Evolutionary conservation across 2,113 vertebrate genomes (phyloP).

Genomic region (Corydoras sp.): DNA sequence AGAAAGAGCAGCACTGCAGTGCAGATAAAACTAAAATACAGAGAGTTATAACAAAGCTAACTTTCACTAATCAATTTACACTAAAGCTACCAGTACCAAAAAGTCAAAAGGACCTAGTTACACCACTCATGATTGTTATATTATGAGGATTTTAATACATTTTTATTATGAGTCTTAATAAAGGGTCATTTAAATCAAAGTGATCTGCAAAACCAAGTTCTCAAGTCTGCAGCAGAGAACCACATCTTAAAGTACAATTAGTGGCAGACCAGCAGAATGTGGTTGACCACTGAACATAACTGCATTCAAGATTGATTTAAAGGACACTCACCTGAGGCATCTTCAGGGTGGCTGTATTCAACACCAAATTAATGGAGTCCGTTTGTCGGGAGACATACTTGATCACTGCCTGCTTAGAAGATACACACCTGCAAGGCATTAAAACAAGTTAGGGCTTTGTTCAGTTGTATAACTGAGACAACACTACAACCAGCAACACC

Average conservation of each 20-base stretch:
- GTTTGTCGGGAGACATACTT: constrained; percentile 41
- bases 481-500: neutral
- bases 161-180: too few relatives aligned
- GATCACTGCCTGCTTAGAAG: constrained; percentile 36
- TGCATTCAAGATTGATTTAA: too few relatives aligned
- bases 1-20: constrained; percentile 51
- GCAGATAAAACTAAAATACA: constrained; percentile 49
- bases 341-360: constrained; percentile 48
- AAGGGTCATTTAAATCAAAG: too few relatives aligned
- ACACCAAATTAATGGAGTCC: constrained; percentile 46
- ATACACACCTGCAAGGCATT: constrained; percentile 47
- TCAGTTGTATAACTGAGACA: neutral
- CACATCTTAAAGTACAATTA: too few relatives aligned
- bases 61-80: neutral
- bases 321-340: constrained; percentile 44
- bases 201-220: too few relatives aligned
- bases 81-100: neutral
- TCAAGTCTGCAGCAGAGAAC: too few relatives aligned
- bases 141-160: too few relatives aligned
- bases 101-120: neutral
- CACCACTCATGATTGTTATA: too few relatives aligned
- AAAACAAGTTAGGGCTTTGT: neutral
- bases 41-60: neutral
- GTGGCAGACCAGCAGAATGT: neutral
- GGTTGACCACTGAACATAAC: neutral